Conservation (phyloP, 2,113 vertebrate species). For the Chinchilla lanigera region DNA sequence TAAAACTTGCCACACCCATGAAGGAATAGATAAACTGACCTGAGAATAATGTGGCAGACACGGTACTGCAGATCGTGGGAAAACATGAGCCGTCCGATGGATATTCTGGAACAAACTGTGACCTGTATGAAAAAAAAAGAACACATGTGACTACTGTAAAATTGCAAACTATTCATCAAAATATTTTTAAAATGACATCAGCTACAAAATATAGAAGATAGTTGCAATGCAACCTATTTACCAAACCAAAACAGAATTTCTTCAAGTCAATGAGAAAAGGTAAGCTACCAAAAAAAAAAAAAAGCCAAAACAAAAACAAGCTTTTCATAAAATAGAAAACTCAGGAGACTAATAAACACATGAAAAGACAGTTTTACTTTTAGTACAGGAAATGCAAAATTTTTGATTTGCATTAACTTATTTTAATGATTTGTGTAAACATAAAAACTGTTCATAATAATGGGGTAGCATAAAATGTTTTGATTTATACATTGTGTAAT, state of each 20-base stretch:
- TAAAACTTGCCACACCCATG: neutral
- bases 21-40: neutral
- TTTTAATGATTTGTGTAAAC: neutral
- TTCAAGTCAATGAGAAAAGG: slow-evolving; percentile 16
- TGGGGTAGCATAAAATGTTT: neutral
- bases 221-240: neutral
- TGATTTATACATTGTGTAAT: neutral
- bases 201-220: neutral
- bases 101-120: neutral
- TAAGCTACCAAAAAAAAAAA: neutral
- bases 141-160: neutral
- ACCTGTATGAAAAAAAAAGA: neutral
- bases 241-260: neutral
- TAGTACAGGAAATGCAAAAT: slow-evolving; percentile 17
- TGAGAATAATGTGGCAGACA: neutral
- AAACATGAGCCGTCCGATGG: neutral
- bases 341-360: neutral
- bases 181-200: neutral
- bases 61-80: neutral
- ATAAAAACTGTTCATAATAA: neutral
- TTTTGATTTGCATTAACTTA: neutral
- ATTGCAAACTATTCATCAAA: neutral
- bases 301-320: neutral
- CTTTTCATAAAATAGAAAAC: neutral
- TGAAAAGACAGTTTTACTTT: neutral